Evolutionary conservation across 2,797 vertebrate genomes (phyloP).

Genomic region (Lepus townsendii): DNA sequence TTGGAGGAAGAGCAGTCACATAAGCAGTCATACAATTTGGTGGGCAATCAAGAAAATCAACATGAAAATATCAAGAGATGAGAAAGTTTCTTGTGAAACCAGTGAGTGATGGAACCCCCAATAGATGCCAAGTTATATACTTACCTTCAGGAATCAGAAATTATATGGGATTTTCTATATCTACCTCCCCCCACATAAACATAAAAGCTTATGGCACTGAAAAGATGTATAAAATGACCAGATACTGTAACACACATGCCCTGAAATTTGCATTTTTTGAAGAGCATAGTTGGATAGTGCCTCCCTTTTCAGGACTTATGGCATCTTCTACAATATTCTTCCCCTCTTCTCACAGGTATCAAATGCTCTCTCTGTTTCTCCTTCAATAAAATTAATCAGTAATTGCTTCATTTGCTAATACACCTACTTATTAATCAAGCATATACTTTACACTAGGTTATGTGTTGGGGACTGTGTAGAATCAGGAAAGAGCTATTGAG

Average conservation of each 20-base stretch:
- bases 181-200: not conserved
- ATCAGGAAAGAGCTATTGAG: not conserved
- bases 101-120: not conserved
- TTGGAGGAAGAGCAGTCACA: not conserved
- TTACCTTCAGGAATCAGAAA: not conserved
- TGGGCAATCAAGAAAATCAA: not conserved
- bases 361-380: not conserved
- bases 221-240: not conserved
- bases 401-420: not conserved
- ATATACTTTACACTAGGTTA: not conserved
- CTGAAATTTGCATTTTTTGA: not conserved
- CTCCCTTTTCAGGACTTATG: not conserved
- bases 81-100: not conserved
- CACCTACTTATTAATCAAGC: not conserved
- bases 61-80: not conserved
- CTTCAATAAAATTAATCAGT: conserved; percentile 34
- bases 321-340: not conserved
- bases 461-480: not conserved
- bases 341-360: not conserved
- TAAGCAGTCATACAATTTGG: not conserved
- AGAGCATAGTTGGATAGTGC: not conserved
- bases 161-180: not conserved
- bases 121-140: not conserved
- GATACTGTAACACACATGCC: not conserved
- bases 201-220: not conserved